phyloP scores from a whole-genome alignment of 2,797 vertebrate genomes.

The Clarias pachynema region DNA sequence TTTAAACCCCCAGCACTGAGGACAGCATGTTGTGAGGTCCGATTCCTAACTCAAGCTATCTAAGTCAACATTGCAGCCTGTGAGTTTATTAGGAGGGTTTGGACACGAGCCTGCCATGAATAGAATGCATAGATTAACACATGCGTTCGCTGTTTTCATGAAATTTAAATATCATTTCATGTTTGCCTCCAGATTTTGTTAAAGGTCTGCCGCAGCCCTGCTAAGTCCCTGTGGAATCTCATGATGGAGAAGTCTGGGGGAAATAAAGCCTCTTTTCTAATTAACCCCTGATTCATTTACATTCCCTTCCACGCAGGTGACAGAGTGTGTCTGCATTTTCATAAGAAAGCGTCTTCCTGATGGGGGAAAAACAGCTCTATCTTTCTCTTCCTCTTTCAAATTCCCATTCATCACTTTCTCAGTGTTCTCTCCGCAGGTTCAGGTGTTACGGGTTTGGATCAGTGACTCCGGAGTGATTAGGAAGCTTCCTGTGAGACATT shows the following conservation, averaged over 20 bases:
- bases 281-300: conserved; percentile 34
- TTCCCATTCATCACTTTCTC: neutral
- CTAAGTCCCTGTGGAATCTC: conserved; percentile 2
- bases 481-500: neutral
- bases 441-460: neutral
- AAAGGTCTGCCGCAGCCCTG: conserved; percentile 10
- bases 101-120: neutral
- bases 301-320: neutral
- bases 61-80: neutral
- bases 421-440: conserved; percentile 7
- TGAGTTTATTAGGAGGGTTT: neutral
- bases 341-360: conserved; percentile 17
- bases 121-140: neutral
- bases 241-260: neutral
- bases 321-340: neutral
- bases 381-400: neutral
- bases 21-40: neutral
- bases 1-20: neutral
- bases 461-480: neutral
- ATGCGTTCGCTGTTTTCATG: neutral
- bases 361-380: neutral
- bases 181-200: conserved; percentile 16
- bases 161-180: conserved; percentile 20
- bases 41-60: neutral
- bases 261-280: conserved; percentile 23